Conservation (phyloP, 2,888 invertebrate species). For the Psylliodes chrysocephalus region DNA sequence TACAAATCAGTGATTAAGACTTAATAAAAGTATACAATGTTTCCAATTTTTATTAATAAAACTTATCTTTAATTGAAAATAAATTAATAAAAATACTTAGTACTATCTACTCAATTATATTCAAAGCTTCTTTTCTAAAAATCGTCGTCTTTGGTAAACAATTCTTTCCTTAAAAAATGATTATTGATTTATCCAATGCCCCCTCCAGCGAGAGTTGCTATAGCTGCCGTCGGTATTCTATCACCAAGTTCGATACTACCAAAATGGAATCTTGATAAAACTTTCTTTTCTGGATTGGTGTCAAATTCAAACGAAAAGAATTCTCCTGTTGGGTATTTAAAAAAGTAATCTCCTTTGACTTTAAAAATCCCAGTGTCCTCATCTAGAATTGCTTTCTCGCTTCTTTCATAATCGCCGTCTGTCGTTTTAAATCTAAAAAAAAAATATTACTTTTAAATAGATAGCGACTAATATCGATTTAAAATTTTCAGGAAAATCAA, state of each 20-base stretch:
- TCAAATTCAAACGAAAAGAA: not conserved
- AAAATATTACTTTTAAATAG: too few relatives aligned
- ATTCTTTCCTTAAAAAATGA: too few relatives aligned
- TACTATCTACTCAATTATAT: too few relatives aligned
- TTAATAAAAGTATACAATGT: too few relatives aligned
- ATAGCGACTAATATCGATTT: too few relatives aligned
- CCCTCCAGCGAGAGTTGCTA: constrained; percentile 23
- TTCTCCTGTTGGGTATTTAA: constrained; percentile 6
- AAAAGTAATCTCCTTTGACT: not conserved
- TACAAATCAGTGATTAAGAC: too few relatives aligned
- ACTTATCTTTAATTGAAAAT: too few relatives aligned
- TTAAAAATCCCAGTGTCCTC: not conserved
- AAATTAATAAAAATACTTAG: too few relatives aligned
- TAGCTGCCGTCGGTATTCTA: constrained; percentile 19
- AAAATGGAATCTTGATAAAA: constrained; percentile 5
- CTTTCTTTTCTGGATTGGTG: not conserved
- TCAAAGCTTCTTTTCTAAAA: too few relatives aligned
- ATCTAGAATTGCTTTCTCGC: not conserved
- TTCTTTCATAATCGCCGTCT: not conserved
- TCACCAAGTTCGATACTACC: not conserved
- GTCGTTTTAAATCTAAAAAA: not conserved
- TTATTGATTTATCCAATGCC: not conserved
- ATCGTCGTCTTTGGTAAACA: too few relatives aligned
- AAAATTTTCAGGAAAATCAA: too few relatives aligned
- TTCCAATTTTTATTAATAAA: too few relatives aligned